Evolutionary conservation across 2,797 vertebrate species (phyloP).

Genomic region (Lepilemur septentrionalis): DNA sequence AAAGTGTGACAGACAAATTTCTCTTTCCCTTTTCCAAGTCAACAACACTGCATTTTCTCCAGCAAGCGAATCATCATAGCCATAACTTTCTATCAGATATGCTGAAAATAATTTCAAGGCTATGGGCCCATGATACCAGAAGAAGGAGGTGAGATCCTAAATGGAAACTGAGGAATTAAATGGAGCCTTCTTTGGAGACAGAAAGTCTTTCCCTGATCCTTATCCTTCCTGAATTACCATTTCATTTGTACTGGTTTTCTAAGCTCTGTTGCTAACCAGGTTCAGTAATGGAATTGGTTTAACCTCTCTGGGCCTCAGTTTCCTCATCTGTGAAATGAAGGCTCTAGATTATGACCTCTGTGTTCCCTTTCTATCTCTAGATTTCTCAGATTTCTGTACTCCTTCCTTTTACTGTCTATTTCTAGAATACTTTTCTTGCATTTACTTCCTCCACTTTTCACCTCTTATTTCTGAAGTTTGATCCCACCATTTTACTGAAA

Average conservation of each 20-base stretch:
- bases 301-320: neutral
- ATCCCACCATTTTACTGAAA: neutral
- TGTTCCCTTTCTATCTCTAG: neutral
- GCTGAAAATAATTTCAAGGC: slow-evolving; percentile 27
- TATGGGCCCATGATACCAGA: neutral
- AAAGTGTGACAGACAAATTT: neutral
- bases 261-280: neutral
- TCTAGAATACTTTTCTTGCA: neutral
- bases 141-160: neutral
- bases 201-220: neutral
- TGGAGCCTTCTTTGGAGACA: neutral
- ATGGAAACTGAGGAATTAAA: neutral
- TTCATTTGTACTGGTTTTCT: neutral
- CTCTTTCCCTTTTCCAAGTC: neutral
- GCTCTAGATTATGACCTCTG: neutral
- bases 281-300: neutral
- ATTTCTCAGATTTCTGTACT: neutral
- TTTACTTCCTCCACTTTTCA: neutral
- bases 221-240: neutral
- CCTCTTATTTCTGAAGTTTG: neutral
- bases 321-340: neutral
- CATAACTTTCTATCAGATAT: neutral
- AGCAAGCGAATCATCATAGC: neutral
- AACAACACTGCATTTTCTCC: neutral
- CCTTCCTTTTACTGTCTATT: neutral